Base-by-base conservation (phyloP, 2,888 invertebrate species). In the Caenorhabditis parvicauda region DNA sequence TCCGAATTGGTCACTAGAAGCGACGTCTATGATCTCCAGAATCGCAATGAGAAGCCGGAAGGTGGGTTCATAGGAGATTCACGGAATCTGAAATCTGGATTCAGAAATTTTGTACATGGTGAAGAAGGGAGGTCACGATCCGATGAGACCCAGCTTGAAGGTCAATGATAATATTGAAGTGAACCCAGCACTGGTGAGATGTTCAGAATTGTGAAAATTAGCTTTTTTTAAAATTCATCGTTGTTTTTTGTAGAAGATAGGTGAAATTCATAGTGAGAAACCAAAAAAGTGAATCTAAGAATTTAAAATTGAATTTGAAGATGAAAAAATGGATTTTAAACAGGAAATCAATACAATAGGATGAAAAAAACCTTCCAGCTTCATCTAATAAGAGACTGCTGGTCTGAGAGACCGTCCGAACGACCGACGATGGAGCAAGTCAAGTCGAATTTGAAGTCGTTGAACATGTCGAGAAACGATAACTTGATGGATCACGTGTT, bases 401-500 rank as follows among this genome's bases (percentile, higher is more conserved):
- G 75, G 75, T 50, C 55, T 3, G 74, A 75, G 53, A 64, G 58
- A 17, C 60, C 62, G 7, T 27, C 38, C 0, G 54, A 70, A 35
- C 57, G 75, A 29, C 76, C 75, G 2, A 59, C 41, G 5, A 59
- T 75, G 24, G 61, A 64, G 1, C 60, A 64, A 19, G 63, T 75
- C 9, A 38, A 52, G 17, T 51, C 56, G 2, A 45, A 70, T 6
- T 44, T 74, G 25, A 59, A 57, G 25, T 22, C 22, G 22, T 12
- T 44, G 45, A n/a, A n/a, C n/a, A n/a, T n/a, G n/a, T n/a, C n/a
- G n/a, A 75, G 74, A 61, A 71, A 57, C 29, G 64, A 72, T 22
- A 78, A 77, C 55, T 63, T 78, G 22, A 79, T 78, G 77, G 78
- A 78, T 55, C 76, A 78, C 53, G 77, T 78, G 19, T 78, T 78